A percentile compares a stretch with the other conserved stretches of the same genome.
phyloP scores from a whole-genome alignment of 2,797 vertebrate species.

The Onychomys torridus region DNA sequence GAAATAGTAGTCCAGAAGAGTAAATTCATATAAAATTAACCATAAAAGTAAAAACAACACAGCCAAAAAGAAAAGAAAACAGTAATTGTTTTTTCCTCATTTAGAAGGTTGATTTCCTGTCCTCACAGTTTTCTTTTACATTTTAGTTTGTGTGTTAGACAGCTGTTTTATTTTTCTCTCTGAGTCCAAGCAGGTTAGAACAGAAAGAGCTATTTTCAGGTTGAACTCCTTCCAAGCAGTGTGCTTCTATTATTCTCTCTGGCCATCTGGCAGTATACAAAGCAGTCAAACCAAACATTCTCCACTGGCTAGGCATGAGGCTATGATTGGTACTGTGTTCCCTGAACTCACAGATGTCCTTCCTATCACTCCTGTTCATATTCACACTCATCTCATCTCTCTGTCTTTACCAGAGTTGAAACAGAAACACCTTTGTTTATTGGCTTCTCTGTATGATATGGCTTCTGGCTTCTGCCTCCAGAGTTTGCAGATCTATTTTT shows the following conservation, averaged over 20 bases:
- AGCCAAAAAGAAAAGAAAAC: neutral
- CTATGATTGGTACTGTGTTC: neutral
- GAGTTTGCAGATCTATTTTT: neutral
- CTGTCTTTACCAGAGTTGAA: neutral
- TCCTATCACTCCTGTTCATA: neutral
- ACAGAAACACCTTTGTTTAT: neutral
- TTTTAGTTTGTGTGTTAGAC: neutral
- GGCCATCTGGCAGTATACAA: conserved; percentile 1
- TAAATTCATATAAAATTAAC: neutral
- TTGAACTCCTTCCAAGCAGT: neutral
- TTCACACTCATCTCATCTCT: neutral
- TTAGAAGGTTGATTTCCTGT: neutral
- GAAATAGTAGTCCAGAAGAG: neutral
- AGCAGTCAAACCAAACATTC: neutral
- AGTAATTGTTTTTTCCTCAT: neutral
- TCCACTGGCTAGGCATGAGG: neutral
- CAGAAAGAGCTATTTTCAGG: neutral
- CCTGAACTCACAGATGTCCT: neutral
- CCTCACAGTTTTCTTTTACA: neutral
- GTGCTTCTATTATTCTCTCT: neutral
- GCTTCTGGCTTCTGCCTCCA: neutral
- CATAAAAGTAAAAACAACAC: neutral
- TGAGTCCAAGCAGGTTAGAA: neutral
- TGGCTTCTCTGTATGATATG: neutral
- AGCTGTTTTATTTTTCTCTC: conserved; percentile 19